A percentile compares a stretch with the other conserved stretches of the same genome.
phyloP scores from a whole-genome alignment of 2,797 vertebrate species.

The Rhinogobio ventralis region DNA sequence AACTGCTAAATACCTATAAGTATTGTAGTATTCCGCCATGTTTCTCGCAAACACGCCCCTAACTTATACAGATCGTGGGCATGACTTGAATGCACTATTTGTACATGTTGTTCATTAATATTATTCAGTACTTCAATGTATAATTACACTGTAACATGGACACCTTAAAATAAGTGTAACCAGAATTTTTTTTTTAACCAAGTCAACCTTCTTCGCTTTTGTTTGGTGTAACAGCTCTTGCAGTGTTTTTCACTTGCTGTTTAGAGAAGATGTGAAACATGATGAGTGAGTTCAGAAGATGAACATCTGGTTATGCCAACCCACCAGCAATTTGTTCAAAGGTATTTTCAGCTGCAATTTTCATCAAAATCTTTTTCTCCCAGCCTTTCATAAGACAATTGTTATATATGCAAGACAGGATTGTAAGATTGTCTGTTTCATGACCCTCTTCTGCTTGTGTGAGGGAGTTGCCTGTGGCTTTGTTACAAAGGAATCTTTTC shows the following conservation, averaged over 20 bases:
- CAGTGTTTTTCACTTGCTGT: conserved; percentile 52
- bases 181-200: not conserved
- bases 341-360: conserved; percentile 51
- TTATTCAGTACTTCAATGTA: not conserved
- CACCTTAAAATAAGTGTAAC: not conserved
- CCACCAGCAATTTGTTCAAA: conserved; percentile 57
- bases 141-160: not conserved
- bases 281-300: conserved; percentile 50
- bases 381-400: conserved; percentile 40
- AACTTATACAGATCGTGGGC: not conserved
- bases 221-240: conserved; percentile 25
- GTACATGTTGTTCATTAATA: not conserved
- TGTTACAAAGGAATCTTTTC: conserved; percentile 54
- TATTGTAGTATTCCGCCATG: no score
- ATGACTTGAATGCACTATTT: not conserved
- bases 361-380: conserved; percentile 52
- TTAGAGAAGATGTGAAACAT: conserved; percentile 43
- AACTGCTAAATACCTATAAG: not conserved
- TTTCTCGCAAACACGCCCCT: no score
- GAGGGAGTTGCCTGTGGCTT: conserved; percentile 47
- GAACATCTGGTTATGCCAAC: conserved; percentile 60
- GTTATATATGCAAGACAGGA: conserved; percentile 26
- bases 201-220: conserved; percentile 29
- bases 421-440: conserved; percentile 26
- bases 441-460: conserved; percentile 41